Percentiles rank a stretch among this genome's conserved stretches.
These are phyloP conservation scores for Columba janthina DNA, from an alignment of 2,113 vertebrate genomes.

Conservation along the genomic window DNA sequence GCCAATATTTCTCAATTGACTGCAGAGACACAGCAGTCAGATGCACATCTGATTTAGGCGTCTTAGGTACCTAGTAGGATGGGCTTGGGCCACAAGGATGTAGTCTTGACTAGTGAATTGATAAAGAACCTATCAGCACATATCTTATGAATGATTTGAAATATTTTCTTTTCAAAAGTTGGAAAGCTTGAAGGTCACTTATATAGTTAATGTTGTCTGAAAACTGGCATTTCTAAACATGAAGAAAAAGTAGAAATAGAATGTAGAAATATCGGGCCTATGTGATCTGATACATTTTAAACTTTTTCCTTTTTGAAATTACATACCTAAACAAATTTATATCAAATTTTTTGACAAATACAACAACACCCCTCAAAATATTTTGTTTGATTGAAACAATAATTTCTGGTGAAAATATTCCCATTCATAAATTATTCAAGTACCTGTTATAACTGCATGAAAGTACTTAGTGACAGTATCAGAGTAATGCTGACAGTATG, in stretches of 20 bases:
- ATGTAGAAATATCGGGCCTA: background rate
- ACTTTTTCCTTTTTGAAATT: background rate
- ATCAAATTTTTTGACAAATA: background rate
- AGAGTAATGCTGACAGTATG: background rate
- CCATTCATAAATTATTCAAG: background rate
- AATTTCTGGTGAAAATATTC: background rate
- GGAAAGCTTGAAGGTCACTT: background rate
- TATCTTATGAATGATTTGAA: background rate
- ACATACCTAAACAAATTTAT: background rate
- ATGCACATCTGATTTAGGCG: background rate
- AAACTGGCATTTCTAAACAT: background rate
- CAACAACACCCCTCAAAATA: background rate
- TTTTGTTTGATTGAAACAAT: background rate
- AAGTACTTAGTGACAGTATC: background rate
- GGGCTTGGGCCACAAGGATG: background rate
- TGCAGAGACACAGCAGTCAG: background rate
- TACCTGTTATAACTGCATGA: accelerated
- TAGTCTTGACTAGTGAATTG: background rate
- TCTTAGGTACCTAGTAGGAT: background rate
- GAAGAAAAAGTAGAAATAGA: background rate
- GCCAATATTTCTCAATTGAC: background rate
- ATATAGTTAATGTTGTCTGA: background rate
- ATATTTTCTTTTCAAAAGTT: background rate
- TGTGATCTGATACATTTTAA: background rate
- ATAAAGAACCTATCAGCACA: background rate